Evolutionary conservation across 2,797 vertebrate species (phyloP).

Genomic region (Thaleichthys pacificus): DNA sequence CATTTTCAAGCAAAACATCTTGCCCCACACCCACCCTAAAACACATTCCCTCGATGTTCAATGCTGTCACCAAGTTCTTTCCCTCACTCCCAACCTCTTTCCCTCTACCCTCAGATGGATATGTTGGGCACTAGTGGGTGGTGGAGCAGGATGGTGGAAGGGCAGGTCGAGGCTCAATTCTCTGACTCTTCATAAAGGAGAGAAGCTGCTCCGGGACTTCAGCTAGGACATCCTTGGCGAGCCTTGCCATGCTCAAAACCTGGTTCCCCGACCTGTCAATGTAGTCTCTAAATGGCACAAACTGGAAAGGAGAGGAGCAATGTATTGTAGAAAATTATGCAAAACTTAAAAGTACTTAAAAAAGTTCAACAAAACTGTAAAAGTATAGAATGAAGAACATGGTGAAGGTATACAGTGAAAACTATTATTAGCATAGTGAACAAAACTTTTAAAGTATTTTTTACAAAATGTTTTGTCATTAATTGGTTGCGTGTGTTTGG

Average conservation of each 20-base stretch:
- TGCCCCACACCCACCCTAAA: neutral
- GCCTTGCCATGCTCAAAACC: constrained; percentile 82
- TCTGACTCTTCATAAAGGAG: constrained; percentile 76
- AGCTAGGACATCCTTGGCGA: constrained; percentile 77
- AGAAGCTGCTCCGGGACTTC: constrained; percentile 80
- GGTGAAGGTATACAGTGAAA: too few relatives aligned
- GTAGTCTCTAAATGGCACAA: constrained; percentile 85
- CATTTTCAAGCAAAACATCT: too few relatives aligned
- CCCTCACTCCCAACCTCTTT: neutral
- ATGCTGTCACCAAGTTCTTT: neutral
- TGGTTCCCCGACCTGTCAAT: constrained; percentile 83
- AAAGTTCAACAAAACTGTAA: too few relatives aligned
- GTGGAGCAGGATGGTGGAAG: constrained; percentile 29
- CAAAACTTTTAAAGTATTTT: too few relatives aligned
- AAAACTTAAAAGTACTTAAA: too few relatives aligned
- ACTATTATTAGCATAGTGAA: too few relatives aligned
- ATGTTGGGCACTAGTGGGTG: neutral
- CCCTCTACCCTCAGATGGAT: too few relatives aligned
- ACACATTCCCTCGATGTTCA: too few relatives aligned
- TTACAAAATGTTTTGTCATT: too few relatives aligned
- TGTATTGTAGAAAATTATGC: too few relatives aligned
- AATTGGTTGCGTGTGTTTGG: too few relatives aligned
- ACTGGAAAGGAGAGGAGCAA: constrained; percentile 57
- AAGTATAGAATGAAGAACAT: too few relatives aligned
- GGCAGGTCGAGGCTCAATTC: constrained; percentile 73